Base-by-base conservation (phyloP, 2,888 invertebrate genomes). In the Glaucopsyche alexis region DNA sequence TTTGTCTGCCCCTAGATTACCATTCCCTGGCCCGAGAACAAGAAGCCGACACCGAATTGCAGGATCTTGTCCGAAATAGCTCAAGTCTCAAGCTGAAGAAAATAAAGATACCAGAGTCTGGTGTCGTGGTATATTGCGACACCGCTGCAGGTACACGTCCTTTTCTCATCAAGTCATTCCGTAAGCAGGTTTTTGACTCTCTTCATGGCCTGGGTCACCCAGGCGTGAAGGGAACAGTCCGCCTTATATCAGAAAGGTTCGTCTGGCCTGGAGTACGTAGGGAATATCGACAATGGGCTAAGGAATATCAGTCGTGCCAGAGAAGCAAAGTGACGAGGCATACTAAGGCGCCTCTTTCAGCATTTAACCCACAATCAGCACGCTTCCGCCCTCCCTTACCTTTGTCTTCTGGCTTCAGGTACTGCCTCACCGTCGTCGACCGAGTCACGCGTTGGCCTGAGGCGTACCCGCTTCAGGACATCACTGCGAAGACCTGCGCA, bases 401-500 rank as follows among this genome's bases (percentile, higher is more conserved):
- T 0, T 0, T 73, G 11, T 75, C 74, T 7, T 70, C 77, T 52
- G 83, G 80, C 40, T 81, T 76, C 74, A 77, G 78, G 5, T 87
- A 86, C 74, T 78, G 80, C 47, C 79, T 87, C 7, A 87, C 86
- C 0, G 75, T 77, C 40, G 76, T 84, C 16, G 83, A 84, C 73
- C 71, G 83, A 7, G 79, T 78, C 73, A 82, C 85, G 1, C 74
- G 84, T 13, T 86, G 86, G 86, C 81, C 84, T 19, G 85, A 85
- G 75, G 83, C 80, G 7, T 73, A 79, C 11, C 84, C 86, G 1
- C 45, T 86, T 1, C 16, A 60, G 13, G 81, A 87, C 72, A 86
- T 85, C n/a, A 83, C 84, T 0, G 87, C 86, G 0, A 83, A 83
- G 72, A 83, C 84, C 0, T 82, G 84, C 2, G 85, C 85, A 0